phyloP scores from a whole-genome alignment of 2,113 vertebrate genomes.

The Cricetomys ansorgei region DNA sequence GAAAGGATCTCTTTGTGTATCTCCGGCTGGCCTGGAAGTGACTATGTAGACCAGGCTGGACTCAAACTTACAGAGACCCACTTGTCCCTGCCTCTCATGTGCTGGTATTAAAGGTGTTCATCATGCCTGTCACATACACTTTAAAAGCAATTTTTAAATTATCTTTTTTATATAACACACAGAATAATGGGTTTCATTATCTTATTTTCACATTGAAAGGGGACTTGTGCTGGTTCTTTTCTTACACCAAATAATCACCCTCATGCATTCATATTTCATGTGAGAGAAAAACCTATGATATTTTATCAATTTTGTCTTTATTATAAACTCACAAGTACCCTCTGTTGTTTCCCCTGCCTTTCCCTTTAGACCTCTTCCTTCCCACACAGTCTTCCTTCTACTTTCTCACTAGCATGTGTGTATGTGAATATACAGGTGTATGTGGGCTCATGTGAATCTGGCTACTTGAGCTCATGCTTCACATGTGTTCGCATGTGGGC shows the following conservation, averaged over 20 bases:
- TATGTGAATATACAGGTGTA: too few species aligned
- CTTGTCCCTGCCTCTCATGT: neutral
- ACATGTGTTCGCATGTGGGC: neutral
- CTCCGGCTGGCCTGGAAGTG: neutral
- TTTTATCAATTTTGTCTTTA: neutral
- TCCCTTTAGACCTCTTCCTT: neutral
- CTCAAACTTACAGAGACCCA: neutral
- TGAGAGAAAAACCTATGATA: neutral
- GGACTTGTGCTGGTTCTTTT: neutral
- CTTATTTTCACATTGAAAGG: neutral
- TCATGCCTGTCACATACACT: neutral
- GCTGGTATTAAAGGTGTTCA: neutral
- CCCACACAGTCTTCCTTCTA: neutral
- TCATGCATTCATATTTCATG: neutral
- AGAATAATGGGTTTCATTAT: neutral
- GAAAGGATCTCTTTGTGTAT: neutral
- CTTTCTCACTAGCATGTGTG: neutral
- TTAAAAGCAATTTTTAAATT: neutral
- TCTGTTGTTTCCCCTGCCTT: neutral
- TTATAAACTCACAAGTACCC: neutral
- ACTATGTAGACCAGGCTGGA: neutral
- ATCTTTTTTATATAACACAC: neutral
- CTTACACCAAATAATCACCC: neutral
- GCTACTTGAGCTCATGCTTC: too few species aligned
- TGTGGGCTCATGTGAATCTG: too few species aligned